These are phyloP conservation scores for Drosophila dunni DNA, from an alignment of 1,140 invertebrate species.

Conservation along the genomic window DNA sequence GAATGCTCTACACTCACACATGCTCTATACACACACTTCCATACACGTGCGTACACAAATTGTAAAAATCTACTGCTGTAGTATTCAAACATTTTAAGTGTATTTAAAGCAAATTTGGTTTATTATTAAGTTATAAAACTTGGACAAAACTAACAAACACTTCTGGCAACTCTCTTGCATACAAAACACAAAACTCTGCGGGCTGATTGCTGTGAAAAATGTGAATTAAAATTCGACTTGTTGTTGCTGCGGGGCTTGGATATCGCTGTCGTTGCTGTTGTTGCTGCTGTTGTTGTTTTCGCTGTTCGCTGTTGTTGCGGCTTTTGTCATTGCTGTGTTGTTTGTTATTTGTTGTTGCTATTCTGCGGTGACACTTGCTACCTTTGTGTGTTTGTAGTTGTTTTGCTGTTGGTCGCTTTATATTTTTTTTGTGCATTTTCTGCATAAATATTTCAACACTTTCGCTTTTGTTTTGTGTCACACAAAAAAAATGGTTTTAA, in stretches of 20 bases:
- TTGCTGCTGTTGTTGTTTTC: slow-evolving; percentile 30
- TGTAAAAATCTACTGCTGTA: background rate
- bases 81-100: background rate
- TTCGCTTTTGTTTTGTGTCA: slow-evolving; percentile 80
- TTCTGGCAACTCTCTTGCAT: slow-evolving; percentile 32
- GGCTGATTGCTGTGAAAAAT: slow-evolving; percentile 64
- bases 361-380: slow-evolving; percentile 18
- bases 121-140: slow-evolving; percentile 9
- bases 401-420: slow-evolving; percentile 22
- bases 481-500: slow-evolving; percentile 68
- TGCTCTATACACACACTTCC: background rate
- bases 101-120: background rate
- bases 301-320: slow-evolving; percentile 22
- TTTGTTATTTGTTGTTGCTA: slow-evolving; percentile 23
- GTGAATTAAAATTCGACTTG: slow-evolving; percentile 67
- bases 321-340: slow-evolving; percentile 18
- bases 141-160: slow-evolving; percentile 20
- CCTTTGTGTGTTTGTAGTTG: slow-evolving; percentile 19
- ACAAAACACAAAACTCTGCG: slow-evolving; percentile 8
- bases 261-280: slow-evolving; percentile 38
- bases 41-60: slow-evolving; percentile 5
- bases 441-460: slow-evolving; percentile 83
- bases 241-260: slow-evolving; percentile 35
- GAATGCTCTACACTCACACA: background rate
- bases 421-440: slow-evolving; percentile 65